Conservation (phyloP, 2,797 vertebrate species). For the Bryconaethiops microstoma region DNA sequence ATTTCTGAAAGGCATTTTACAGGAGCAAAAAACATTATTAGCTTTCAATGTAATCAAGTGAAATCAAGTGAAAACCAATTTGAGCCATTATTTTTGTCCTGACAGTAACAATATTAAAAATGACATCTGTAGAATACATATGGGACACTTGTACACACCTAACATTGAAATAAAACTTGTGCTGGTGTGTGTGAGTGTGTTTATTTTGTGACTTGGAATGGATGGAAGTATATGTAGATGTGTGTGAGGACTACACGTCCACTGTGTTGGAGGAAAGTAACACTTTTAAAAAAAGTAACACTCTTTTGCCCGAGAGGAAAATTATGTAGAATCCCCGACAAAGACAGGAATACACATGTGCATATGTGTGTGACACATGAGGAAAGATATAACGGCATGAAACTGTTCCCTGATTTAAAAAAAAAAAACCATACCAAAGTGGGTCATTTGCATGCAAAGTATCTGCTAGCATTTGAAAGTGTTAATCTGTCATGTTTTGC, state of each 20-base stretch:
- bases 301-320: neutral
- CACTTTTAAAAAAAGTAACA: no score
- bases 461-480: constrained; percentile 56
- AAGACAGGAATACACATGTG: constrained; percentile 9
- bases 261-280: neutral
- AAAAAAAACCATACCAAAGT: constrained; percentile 59
- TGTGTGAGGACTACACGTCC: neutral
- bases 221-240: neutral
- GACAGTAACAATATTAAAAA: no score
- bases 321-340: neutral
- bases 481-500: constrained; percentile 50
- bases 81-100: no score
- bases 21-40: no score
- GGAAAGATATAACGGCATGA: constrained; percentile 59
- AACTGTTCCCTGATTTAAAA: constrained; percentile 63
- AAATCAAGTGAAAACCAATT: no score
- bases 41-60: no score
- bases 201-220: no score
- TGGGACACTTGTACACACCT: no score
- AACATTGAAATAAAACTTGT: no score
- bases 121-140: no score
- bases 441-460: constrained; percentile 67
- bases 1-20: no score
- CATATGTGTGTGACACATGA: neutral
- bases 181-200: no score